These are phyloP conservation scores for Crambe crambe DNA, from an alignment of 37 sponge, comb jelly and placozoan species.

Conservation along the genomic window DNA sequence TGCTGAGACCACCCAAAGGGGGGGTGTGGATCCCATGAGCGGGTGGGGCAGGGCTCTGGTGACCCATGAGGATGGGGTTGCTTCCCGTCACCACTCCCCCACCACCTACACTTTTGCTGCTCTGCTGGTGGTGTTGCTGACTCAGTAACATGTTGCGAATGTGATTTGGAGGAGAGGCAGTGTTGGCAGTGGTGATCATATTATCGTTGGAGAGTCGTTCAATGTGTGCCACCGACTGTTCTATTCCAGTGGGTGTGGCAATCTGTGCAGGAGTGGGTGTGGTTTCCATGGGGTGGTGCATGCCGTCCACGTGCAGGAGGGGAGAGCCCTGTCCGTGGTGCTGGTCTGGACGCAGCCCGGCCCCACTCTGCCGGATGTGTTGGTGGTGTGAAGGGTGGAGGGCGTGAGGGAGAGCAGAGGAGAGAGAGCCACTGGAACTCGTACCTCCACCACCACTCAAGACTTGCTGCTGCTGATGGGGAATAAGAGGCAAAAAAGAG, in stretches of 20 bases:
- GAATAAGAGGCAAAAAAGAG: too few species aligned
- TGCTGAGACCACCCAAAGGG: background rate
- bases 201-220: constrained; percentile 22
- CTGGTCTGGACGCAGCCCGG: background rate
- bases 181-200: constrained; percentile 29
- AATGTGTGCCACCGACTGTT: constrained; percentile 11
- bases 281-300: constrained; percentile 16
- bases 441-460: background rate
- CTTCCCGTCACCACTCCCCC: constrained; percentile 25
- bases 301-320: background rate
- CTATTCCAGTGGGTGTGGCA: background rate
- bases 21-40: background rate
- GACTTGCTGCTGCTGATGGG: background rate
- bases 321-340: constrained; percentile 1
- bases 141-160: constrained; percentile 31
- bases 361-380: background rate
- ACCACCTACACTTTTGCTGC: constrained; percentile 7
- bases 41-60: constrained; percentile 2
- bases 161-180: constrained; percentile 51
- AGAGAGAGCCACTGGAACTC: background rate
- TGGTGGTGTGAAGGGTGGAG: constrained; percentile 1
- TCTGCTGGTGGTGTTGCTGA: constrained; percentile 26
- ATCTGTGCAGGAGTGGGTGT: background rate
- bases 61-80: constrained; percentile 1
- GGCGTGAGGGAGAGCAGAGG: background rate